Conservation (phyloP, 1,140 invertebrate genomes). For the Habropoda laboriosa region DNA sequence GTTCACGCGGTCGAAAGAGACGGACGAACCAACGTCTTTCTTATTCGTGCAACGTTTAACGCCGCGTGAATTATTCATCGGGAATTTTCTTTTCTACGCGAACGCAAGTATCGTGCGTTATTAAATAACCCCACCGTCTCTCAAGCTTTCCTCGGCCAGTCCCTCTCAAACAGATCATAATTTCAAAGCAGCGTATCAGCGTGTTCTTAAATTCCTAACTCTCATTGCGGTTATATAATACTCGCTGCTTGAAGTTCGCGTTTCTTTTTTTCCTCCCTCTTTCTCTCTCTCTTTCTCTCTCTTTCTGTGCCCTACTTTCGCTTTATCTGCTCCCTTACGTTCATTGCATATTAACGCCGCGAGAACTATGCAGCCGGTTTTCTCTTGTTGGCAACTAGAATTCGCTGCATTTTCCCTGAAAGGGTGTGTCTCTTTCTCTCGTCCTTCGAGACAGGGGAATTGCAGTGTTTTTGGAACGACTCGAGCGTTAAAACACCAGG, state of each 20-base stretch:
- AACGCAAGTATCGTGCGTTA: neutral
- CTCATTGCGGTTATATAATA: neutral
- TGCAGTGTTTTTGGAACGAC: neutral
- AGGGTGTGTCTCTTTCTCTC: no score
- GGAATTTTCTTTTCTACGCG: neutral
- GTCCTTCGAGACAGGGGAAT: neutral
- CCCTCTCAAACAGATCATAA: slow-evolving; percentile 1
- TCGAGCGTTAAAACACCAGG: neutral
- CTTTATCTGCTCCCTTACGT: neutral
- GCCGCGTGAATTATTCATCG: slow-evolving; percentile 15
- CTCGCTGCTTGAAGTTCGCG: neutral
- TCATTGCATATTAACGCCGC: slow-evolving; percentile 35
- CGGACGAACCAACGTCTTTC: no score
- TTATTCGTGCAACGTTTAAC: neutral
- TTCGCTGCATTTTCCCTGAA: neutral
- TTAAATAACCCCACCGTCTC: slow-evolving; percentile 13
- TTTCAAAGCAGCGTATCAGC: slow-evolving; percentile 11
- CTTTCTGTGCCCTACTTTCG: neutral
- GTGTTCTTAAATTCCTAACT: slow-evolving; percentile 25
- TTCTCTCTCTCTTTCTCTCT: neutral
- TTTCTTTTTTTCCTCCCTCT: neutral
- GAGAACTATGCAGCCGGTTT: neutral
- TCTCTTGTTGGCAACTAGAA: neutral
- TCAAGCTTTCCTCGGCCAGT: neutral
- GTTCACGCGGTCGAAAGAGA: neutral